Evolutionary conservation across 2,888 invertebrate genomes (phyloP), one percentile per base, ranked within the genome.

Genomic region (Euclidia mi): DNA sequence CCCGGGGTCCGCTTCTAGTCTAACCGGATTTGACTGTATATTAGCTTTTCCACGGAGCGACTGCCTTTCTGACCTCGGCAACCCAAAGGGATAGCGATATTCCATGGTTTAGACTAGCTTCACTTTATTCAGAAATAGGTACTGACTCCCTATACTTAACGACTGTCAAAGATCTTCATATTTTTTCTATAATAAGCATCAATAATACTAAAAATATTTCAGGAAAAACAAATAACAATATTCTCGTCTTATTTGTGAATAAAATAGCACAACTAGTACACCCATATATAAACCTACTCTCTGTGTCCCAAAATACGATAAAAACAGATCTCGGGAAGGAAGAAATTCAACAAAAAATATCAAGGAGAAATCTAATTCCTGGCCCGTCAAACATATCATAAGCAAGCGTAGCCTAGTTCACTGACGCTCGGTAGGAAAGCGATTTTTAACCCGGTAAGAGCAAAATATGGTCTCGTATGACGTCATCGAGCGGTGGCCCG

Each of bases 331-430:
- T 38, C 50, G 59, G 48, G 50, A 52, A 57, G 43, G 48, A 50
- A 43, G 41, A 49, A 44, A 42, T 52, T 61, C 50, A 56, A 62
- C 57, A 78, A 80, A 78, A 81, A 79, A 80, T 72, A 71, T 63
- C 59, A 57, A 60, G 56, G 66, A 75, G 71, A 81, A 88, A 90
- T 88, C 84, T 88, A 90, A 91, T 91, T 89, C 78, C 83, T 85
- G 84, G 84, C 82, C 83, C 84, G 88, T 90, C 91, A 90, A 91
- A 91, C 91, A 89, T 90, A 89, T 91, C 88, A 91, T 86, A 87
- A 89, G 83, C 88, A 89, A 87, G 82, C 77, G 61, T 57, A 56
- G 65, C 68, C 65, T 61, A 74, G 79, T 77, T 78, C 78, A 80
- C 73, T 79, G 76, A 78, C 76, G 80, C 79, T 78, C 74, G 71